Conservation (phyloP, 2,113 vertebrate genomes). For the Emberiza fucata region DNA sequence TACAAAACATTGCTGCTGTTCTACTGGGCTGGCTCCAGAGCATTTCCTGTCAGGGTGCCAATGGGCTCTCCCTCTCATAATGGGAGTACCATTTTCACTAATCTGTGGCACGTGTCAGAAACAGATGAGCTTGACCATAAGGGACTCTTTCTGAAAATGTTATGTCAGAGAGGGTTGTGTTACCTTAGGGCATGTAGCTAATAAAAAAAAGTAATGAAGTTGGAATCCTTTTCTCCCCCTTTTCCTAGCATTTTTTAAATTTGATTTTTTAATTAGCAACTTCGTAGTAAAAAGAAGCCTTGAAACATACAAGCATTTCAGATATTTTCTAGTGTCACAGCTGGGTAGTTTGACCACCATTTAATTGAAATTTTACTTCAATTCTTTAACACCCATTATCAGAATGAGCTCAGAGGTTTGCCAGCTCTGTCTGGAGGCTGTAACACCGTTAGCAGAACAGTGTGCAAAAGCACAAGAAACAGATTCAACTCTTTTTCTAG, state of each 20-base stretch:
- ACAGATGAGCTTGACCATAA: slow-evolving; percentile 56
- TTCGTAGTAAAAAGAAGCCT: neutral
- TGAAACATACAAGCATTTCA: neutral
- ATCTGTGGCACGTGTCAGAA: slow-evolving; percentile 29
- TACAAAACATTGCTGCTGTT: slow-evolving; percentile 1
- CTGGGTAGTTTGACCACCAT: neutral
- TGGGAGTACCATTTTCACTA: slow-evolving; percentile 21
- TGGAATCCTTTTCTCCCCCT: neutral
- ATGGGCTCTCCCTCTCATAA: slow-evolving; percentile 41
- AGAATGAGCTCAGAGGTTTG: slow-evolving; percentile 98
- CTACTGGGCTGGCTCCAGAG: slow-evolving; percentile 51
- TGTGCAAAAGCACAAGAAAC: slow-evolving; percentile 96
- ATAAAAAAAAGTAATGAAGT: neutral
- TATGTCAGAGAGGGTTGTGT: slow-evolving; percentile 55
- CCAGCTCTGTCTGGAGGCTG: slow-evolving; percentile 94
- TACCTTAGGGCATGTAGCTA: neutral
- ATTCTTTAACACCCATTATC: slow-evolving; percentile 39
- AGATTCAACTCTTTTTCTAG: slow-evolving; percentile 91
- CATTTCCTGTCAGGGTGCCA: slow-evolving; percentile 63
- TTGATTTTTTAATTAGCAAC: neutral
- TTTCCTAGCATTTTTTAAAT: neutral
- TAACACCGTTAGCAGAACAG: slow-evolving; percentile 94
- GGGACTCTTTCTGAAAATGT: slow-evolving; percentile 58
- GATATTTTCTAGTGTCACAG: neutral
- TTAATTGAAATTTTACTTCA: neutral